phyloP scores from a whole-genome alignment of 2,888 invertebrate species.

The Sinhomidia bicolor region DNA sequence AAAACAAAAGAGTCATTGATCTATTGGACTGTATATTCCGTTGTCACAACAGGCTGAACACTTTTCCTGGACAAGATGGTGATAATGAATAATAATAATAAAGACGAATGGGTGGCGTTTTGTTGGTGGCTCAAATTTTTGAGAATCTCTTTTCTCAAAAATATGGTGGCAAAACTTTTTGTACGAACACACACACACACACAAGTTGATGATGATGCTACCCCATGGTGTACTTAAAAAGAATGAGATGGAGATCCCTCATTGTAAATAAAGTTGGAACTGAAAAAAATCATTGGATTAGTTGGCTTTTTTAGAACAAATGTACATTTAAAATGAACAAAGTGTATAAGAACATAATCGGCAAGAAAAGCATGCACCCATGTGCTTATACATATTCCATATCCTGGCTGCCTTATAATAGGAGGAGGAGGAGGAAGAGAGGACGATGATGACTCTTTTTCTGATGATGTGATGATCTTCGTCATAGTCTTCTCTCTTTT shows the following conservation, averaged over 20 bases:
- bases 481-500: conserved; percentile 48
- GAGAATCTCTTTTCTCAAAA: no score
- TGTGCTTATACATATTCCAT: conserved; percentile 49
- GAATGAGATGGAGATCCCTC: conserved; percentile 61
- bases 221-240: conserved; percentile 57
- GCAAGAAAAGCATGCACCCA: conserved; percentile 27
- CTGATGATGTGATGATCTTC: conserved; percentile 64
- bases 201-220: no score
- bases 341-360: conserved; percentile 43
- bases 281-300: conserved; percentile 70
- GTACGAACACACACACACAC: conserved; percentile 22
- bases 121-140: background rate
- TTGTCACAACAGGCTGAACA: background rate
- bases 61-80: conserved; percentile 4
- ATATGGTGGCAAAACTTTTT: background rate
- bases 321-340: conserved; percentile 56
- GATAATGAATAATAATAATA: no score
- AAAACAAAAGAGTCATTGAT: background rate
- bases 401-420: conserved; percentile 68
- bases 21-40: background rate
- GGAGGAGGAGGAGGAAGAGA: conserved; percentile 43
- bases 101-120: background rate
- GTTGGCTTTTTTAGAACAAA: conserved; percentile 48
- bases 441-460: conserved; percentile 71
- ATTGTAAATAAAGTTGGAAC: conserved; percentile 65